Percentiles rank a stretch among this genome's conserved stretches.
These are phyloP conservation scores for Phytoseiulus persimilis DNA, from an alignment of 2,888 invertebrate genomes.

Conservation along the genomic window DNA sequence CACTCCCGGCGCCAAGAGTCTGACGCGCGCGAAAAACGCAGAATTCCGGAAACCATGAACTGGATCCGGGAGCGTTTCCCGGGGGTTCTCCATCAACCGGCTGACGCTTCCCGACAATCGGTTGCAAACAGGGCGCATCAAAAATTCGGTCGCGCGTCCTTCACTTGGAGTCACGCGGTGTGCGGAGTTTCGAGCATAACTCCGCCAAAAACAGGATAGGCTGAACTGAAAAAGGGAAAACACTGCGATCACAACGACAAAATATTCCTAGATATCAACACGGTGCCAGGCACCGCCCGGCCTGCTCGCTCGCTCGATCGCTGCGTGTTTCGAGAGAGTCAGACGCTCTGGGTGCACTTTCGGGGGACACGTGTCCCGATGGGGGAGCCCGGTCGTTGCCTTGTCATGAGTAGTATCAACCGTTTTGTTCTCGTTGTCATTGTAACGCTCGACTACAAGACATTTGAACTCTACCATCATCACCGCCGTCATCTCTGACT, in stretches of 20 bases:
- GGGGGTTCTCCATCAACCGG: too few relatives aligned
- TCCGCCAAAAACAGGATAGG: background rate
- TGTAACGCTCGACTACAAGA: background rate
- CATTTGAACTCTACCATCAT: background rate
- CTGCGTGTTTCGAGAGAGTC: background rate
- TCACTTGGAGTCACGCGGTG: too few relatives aligned
- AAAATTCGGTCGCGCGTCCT: too few relatives aligned
- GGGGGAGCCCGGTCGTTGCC: background rate
- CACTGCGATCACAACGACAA: background rate
- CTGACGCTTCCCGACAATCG: too few relatives aligned
- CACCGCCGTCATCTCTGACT: background rate
- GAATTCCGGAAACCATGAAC: too few relatives aligned
- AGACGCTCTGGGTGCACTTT: background rate
- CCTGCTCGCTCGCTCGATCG: background rate
- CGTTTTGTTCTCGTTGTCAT: background rate
- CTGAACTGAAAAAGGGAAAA: background rate
- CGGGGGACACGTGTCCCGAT: background rate
- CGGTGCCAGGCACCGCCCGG: background rate
- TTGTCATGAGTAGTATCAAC: conserved; percentile 5
- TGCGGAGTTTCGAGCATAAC: too few relatives aligned
- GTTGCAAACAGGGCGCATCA: too few relatives aligned
- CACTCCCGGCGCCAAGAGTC: too few relatives aligned
- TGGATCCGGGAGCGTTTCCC: too few relatives aligned
- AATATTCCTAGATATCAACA: background rate
- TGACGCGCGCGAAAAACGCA: too few relatives aligned